These are phyloP conservation scores for Acrocephalus kingi DNA, from an alignment of 2,113 vertebrate genomes.

Conservation along the genomic window DNA sequence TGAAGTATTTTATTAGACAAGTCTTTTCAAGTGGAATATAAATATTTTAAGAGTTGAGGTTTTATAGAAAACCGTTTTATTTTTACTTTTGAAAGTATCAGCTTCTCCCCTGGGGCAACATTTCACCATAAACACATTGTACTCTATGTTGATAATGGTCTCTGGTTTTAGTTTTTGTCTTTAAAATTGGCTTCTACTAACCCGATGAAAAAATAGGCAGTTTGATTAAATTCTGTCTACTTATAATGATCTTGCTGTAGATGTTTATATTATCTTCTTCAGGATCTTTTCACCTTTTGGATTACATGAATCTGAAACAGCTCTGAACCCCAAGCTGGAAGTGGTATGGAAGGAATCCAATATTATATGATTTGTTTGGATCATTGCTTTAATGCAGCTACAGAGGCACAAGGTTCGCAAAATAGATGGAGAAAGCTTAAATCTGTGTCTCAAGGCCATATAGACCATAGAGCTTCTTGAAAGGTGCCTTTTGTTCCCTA, in stretches of 20 bases:
- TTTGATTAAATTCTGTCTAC: not conserved
- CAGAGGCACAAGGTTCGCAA: not conserved
- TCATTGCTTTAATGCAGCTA: not conserved
- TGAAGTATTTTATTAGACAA: conserved; percentile 40
- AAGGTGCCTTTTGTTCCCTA: not conserved
- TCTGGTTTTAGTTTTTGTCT: not conserved
- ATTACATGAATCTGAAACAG: not conserved
- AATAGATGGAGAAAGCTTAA: not conserved
- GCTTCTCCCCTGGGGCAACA: not conserved
- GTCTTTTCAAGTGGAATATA: conserved; percentile 23
- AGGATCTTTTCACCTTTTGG: not conserved
- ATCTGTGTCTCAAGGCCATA: not conserved
- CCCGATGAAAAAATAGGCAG: not conserved
- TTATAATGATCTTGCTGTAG: not conserved
- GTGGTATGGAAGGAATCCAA: not conserved
- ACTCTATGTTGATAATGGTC: not conserved
- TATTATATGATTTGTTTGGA: not conserved
- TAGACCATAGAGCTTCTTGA: not conserved
- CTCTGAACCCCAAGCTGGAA: not conserved
- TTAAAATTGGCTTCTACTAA: not conserved
- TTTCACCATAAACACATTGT: not conserved
- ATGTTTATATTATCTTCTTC: not conserved
- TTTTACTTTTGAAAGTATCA: conserved; percentile 7
- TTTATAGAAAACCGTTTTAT: conserved; percentile 1
- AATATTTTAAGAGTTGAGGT: conserved; percentile 19